These are phyloP conservation scores for Uromys caudimaculatus DNA, from an alignment of 2,797 vertebrate genomes.

Conservation along the genomic window DNA sequence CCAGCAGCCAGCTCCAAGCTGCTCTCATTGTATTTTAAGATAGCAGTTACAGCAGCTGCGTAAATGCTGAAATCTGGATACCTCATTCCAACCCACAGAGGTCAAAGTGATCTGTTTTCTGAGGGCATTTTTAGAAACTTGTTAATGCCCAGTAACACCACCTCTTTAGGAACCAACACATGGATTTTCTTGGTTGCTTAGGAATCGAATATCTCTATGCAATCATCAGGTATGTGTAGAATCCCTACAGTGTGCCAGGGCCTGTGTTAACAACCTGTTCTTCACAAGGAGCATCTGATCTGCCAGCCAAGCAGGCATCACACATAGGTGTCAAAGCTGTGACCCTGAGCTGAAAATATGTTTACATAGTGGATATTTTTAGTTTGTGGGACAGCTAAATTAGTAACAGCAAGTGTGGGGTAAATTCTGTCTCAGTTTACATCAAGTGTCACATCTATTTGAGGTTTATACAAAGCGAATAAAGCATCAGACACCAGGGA, in stretches of 20 bases:
- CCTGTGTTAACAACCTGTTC: background rate
- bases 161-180: conserved; percentile 7
- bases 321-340: background rate
- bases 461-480: conserved; percentile 18
- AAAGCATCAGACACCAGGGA: background rate
- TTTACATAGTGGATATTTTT: background rate
- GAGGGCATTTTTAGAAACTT: conserved; percentile 54
- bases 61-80: conserved; percentile 60
- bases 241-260: background rate
- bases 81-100: conserved; percentile 38
- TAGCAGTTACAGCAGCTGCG: conserved; percentile 54
- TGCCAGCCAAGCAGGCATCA: background rate
- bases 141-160: background rate
- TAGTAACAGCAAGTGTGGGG: background rate
- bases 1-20: conserved; percentile 38
- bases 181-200: background rate
- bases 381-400: conserved; percentile 31
- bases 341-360: background rate
- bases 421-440: background rate
- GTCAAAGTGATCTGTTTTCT: conserved; percentile 60
- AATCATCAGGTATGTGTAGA: background rate
- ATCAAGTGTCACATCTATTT: conserved; percentile 32
- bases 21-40: conserved; percentile 70
- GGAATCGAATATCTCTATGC: background rate
- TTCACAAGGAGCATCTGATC: background rate